Evolutionary conservation across 2,888 invertebrate species (phyloP), one percentile per base, ranked within the genome.

Genomic region (Lasioglossum marginatum): DNA sequence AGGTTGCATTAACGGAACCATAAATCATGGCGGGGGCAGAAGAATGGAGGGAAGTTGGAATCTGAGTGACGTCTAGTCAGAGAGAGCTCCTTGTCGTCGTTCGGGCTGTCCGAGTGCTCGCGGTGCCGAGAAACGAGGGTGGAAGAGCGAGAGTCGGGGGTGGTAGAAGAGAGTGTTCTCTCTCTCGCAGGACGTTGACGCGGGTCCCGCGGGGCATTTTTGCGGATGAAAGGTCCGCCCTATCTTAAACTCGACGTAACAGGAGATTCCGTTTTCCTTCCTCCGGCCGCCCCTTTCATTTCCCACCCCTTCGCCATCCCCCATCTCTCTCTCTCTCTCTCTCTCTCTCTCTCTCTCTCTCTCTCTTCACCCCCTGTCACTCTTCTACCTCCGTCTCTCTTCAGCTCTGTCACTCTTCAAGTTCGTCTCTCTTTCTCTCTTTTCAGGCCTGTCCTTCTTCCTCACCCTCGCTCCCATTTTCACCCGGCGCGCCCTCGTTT

Each of bases 201-300:
- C 92, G 92, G 92, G 92, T 94, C 95, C 93, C 95, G 91, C 88
- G 93, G 92, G 95, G 92, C 93, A 94, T 93, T 94, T 95, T 94
- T 92, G 91, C 92, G 92, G 91, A 92, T 91, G 91, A 92, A 91
- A 92, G 91, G 86, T 88, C 92, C 89, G 89, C 90, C 89, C 89
- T 90, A 88, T 88, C 92, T 89, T 85, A 86, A 88, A 87, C 88
- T 91, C 90, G 86, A 88, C 88, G 86, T 89, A 90, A 90, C 83
- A 77, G 77, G 86, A 85, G 86, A 88, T 88, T 77, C 85, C 87
- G 63, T 78, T 85, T 68, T 81, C 45, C 81, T 27, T 52, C 70
- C 77, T 70, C 40, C 37, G 43, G 27, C 78, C 70, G 45, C 79
- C 72, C 45, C 71, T 72, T 45, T 57, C 81, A 66, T 70, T 77